These are phyloP conservation scores for Lutjanus campechanus DNA, from an alignment of 2,797 vertebrate species.

Conservation along the genomic window DNA sequence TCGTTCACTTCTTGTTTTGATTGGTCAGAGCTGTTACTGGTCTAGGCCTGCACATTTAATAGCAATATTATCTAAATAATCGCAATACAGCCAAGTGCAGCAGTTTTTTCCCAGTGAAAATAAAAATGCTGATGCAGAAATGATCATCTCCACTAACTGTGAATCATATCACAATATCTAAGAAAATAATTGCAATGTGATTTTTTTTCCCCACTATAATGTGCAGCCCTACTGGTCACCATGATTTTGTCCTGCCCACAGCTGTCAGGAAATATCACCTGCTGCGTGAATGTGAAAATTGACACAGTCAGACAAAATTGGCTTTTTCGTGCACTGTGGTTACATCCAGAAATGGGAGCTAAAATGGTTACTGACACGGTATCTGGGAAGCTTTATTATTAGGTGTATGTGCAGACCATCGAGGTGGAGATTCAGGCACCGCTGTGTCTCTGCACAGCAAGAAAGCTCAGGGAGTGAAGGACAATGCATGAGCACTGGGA, in stretches of 20 bases:
- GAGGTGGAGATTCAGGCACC: neutral
- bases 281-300: conserved; percentile 34
- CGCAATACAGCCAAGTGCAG: too few species aligned
- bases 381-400: conserved; percentile 36
- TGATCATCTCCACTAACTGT: too few species aligned
- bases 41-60: too few species aligned
- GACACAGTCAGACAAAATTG: conserved; percentile 29
- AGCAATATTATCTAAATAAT: too few species aligned
- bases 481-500: conserved; percentile 26
- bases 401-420: neutral
- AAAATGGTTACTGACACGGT: conserved; percentile 41
- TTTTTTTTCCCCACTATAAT: too few species aligned
- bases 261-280: conserved; percentile 31
- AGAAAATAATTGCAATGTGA: too few species aligned
- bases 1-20: too few species aligned
- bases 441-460: conserved; percentile 3
- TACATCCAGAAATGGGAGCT: conserved; percentile 18
- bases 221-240: neutral
- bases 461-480: conserved; percentile 12
- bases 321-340: neutral
- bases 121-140: too few species aligned
- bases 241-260: conserved; percentile 18
- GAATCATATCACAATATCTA: too few species aligned
- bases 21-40: too few species aligned
- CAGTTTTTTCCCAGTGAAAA: too few species aligned